Evolutionary conservation across 1,140 invertebrate genomes (phyloP), one percentile per base, ranked within the genome.

Genomic region (Venturia canescens): DNA sequence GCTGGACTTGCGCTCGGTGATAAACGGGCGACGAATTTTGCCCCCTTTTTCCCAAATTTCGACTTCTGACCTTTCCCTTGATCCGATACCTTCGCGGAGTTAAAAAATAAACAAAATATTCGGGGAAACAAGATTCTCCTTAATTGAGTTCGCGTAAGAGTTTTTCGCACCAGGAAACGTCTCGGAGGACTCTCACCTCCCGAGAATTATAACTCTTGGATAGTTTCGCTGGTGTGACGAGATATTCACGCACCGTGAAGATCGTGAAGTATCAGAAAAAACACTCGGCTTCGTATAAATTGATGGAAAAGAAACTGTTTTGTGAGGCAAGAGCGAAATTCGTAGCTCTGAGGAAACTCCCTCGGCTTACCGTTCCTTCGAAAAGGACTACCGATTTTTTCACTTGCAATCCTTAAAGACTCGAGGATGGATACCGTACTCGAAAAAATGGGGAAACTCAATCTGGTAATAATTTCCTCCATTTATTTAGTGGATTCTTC

Each of bases 381-480:
- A 44, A 44, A 3, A 44, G 7, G 38, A 44, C 38, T 3, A 34
- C 9, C 9, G 34, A 34, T 57, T 57, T 57, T n/a, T 57, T 57
- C 16, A 63, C 63, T 31, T 18, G 38, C 34, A n/a, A 57, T 26
- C 63, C 4, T 15, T 1, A 57, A 57, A 18, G 66, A 38, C 69
- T 66, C n/a, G 83, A 88, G 34, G 72, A 92, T 91, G 91, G 88
- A 91, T 83, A 91, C 89, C 66, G 87, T 92, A 21, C 83, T 92
- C n/a, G 90, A 91, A 81, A 92, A 92, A 87, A 91, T 92, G 88
- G 88, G 86, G 83, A 92, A 90, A 80, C 84, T 92, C 7, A 90
- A 92, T 88, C 71, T 92, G 91, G 91, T 91, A 92, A 91, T 78
- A 26, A 60, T 67, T 60, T 6, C 18, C 34, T n/a, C n/a, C n/a